Evolutionary conservation across 2,113 vertebrate genomes (phyloP).

Genomic region (Cinclus mexicanus): DNA sequence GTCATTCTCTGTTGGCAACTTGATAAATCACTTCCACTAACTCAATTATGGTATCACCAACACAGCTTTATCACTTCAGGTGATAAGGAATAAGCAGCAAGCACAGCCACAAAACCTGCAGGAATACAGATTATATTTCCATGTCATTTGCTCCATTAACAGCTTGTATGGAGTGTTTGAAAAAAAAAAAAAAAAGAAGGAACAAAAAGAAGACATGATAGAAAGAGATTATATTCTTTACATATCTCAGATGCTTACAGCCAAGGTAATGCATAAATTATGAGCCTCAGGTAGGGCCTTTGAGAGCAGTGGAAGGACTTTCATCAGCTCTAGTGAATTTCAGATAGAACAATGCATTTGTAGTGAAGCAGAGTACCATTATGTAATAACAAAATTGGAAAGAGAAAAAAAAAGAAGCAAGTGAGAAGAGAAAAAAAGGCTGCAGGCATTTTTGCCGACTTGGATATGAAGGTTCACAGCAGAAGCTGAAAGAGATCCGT

Average conservation of each 20-base stretch:
- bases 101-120: conserved; percentile 38
- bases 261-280: not conserved
- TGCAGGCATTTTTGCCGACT: conserved; percentile 14
- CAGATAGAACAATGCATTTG: not conserved
- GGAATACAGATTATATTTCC: conserved; percentile 40
- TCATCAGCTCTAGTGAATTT: not conserved
- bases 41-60: conserved; percentile 61
- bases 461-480: conserved; percentile 6
- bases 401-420: not conserved
- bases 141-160: conserved; percentile 47
- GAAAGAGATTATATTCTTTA: conserved; percentile 18
- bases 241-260: not conserved
- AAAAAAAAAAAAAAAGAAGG: not conserved
- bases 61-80: conserved; percentile 31
- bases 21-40: conserved; percentile 54
- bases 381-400: not conserved
- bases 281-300: not conserved
- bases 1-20: conserved; percentile 49
- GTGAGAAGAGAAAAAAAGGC: not conserved
- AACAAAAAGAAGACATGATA: conserved; percentile 23
- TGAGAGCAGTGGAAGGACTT: not conserved
- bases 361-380: not conserved
- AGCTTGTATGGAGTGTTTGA: conserved; percentile 12
- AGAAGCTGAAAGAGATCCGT: not conserved
- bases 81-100: conserved; percentile 54